Evolutionary conservation across 2,113 vertebrate species (phyloP).

Genomic region (Petrocephalus zakoni): DNA sequence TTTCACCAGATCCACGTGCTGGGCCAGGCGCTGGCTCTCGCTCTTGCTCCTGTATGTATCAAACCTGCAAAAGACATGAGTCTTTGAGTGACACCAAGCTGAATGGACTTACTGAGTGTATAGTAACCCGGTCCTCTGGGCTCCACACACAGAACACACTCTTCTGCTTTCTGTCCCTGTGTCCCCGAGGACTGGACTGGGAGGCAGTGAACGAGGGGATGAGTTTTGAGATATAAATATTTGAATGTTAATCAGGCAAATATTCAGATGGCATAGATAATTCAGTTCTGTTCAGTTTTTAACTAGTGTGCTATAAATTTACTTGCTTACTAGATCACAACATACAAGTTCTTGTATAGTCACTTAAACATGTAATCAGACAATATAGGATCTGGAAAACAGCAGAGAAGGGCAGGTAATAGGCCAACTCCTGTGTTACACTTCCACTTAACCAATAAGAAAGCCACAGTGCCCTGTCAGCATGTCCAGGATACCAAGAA

Average conservation of each 20-base stretch:
- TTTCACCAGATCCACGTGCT: constrained; percentile 66
- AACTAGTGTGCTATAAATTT: background rate
- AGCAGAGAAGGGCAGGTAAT: background rate
- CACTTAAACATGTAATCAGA: background rate
- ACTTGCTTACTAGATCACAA: background rate
- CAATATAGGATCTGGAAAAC: background rate
- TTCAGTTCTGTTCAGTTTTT: background rate
- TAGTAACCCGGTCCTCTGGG: too few relatives aligned
- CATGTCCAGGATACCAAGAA: background rate
- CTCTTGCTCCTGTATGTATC: constrained; percentile 86
- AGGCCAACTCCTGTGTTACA: background rate
- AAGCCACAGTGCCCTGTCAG: background rate
- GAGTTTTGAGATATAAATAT: background rate
- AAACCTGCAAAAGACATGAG: constrained; percentile 77
- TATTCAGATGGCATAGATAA: background rate
- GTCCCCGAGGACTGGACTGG: background rate
- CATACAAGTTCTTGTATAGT: background rate
- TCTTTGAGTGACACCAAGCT: too few relatives aligned
- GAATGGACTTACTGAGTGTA: too few relatives aligned
- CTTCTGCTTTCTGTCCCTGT: background rate
- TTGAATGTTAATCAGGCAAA: background rate
- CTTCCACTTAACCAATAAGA: background rate
- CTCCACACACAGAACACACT: too few relatives aligned
- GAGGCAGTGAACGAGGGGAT: background rate
- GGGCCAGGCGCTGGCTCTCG: constrained; percentile 77